A percentile compares a stretch with the other conserved stretches of the same genome.
Evolutionary conservation across 64 coral and sea anemone genomes (phyloP).

Genomic region (Astreopora myriophthalma): DNA sequence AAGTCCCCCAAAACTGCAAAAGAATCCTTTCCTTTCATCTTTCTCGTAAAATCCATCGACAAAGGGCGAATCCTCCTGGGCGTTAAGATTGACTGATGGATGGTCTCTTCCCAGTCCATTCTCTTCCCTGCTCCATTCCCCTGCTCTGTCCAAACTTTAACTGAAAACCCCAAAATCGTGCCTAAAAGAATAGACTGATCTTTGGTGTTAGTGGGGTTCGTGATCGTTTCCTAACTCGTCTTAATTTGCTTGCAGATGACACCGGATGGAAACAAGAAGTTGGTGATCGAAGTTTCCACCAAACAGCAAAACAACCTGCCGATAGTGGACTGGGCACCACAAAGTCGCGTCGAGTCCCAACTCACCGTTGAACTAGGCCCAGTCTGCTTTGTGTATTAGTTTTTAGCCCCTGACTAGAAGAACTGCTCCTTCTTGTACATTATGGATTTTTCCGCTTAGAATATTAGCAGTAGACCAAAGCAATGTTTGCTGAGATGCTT

Average conservation of each 20-base stretch:
- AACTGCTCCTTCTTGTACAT: not conserved
- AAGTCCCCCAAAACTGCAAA: too few species aligned
- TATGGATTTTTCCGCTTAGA: constrained; percentile 6
- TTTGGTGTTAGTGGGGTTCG: too few species aligned
- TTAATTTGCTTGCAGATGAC: not conserved
- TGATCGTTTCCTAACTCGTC: not conserved
- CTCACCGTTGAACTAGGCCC: constrained; percentile 72
- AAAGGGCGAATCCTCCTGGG: too few species aligned
- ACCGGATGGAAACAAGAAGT: constrained; percentile 38
- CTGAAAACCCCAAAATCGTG: too few species aligned
- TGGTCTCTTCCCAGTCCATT: too few species aligned
- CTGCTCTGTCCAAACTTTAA: too few species aligned
- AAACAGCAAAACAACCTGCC: constrained; percentile 44
- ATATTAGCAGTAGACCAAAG: not conserved
- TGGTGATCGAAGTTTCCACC: constrained; percentile 35
- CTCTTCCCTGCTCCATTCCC: too few species aligned
- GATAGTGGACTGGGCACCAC: constrained; percentile 63
- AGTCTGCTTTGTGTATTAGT: constrained; percentile 69
- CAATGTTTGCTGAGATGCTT: not conserved
- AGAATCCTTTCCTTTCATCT: too few species aligned
- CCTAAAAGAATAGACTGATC: too few species aligned
- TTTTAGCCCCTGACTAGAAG: not conserved
- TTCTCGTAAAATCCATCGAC: too few species aligned
- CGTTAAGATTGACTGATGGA: too few species aligned
- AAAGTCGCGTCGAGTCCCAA: constrained; percentile 6